Evolutionary conservation across 1,140 invertebrate species (phyloP), one percentile per base, ranked within the genome.

Genomic region (Drosophila parvula): DNA sequence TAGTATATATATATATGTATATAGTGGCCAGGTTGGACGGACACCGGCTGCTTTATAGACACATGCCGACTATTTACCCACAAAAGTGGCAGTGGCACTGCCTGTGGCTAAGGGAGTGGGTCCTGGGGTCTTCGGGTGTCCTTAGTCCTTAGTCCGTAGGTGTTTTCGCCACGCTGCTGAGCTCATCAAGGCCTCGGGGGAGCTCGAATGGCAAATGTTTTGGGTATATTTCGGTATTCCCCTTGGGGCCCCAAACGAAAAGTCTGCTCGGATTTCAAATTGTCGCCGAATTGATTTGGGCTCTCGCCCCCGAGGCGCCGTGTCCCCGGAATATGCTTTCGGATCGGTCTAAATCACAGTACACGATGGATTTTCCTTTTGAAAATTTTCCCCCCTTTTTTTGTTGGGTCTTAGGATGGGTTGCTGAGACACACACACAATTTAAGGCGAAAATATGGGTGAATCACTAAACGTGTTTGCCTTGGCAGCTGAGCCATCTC

Each of bases 41-140:
- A 57, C 53, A 56, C 22, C 62, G 67, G 59, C 43, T 47, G 55
- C 50, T 76, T 53, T 74, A 56, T 79, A 83, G 60, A 84, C 77
- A 75, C 81, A 84, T 71, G 81, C 77, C 71, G 85, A 86, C 81
- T 84, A 84, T 84, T 84, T 84, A 86, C 84, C 67, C 65, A 74
- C 68, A 70, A 86, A 71, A 85, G 82, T 85, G 81, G 14, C 47
- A 30, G 50, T 18, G 63, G 32, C n/a, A 3, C 12, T 48, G 41
- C 32, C 7, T 41, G 69, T 55, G 28, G 51, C 27, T 50, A 11
- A 34, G 60, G 36, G 41, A 60, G 41, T 74, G 45, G 32, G 34
- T 58, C 45, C 57, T 30, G 30, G 30, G 59, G 53, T 36, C 47
- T 32, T 11, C 28, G 30, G 47, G 9, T 5, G 30, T 34, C 34